Base-by-base conservation (phyloP, 2,797 vertebrate genomes). In the Tinamus major region DNA sequence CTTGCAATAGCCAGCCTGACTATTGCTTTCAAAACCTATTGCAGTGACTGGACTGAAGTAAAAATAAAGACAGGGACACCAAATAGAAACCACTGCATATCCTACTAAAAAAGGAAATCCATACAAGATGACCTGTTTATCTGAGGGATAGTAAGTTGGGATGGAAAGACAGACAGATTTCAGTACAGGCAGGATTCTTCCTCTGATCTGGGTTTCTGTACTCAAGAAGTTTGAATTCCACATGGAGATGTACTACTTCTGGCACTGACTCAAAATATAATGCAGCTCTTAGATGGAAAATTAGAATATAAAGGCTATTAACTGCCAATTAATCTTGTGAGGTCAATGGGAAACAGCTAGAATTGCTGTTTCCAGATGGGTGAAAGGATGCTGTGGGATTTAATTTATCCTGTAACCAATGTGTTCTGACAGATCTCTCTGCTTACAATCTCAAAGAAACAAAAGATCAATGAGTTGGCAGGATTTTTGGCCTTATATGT, bases 251-350 rank as follows among this genome's bases (percentile, higher is more conserved):
- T 26, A 58, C 75, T 93, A 86, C 85, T 58, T 56, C 81, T 70
- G 81, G 27, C 92, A 76, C 41, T 44, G 49, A 6, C 62, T 21
- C 3, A 3, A 78, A 79, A 39, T 37, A 39, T 51, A 86, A 18
- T 4, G 13, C 68, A 65, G 64, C 83, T 90, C 78, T 88, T 86
- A 69, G 90, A 92, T 94, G 79, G 81, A 75, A 91, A 95, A 94
- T 93, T 89, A 94, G 90, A 94, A 94, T 95, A 95, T 88, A 93
- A 94, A 81, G 91, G 78, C 79, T 75, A 91, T 96, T 75, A 95
- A 71, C 31, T 71, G 94, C 79, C 89, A 95, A 88, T 96, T 92
- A 95, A 94, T 96, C 96, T 91, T 84, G 87, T 59, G 89, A 84
- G 91, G 94, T 95, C 91, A 91, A 51, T 77, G 86, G 92, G 86